Base-by-base conservation (phyloP, 2,888 invertebrate genomes). In the Cremastinae sp. region DNA sequence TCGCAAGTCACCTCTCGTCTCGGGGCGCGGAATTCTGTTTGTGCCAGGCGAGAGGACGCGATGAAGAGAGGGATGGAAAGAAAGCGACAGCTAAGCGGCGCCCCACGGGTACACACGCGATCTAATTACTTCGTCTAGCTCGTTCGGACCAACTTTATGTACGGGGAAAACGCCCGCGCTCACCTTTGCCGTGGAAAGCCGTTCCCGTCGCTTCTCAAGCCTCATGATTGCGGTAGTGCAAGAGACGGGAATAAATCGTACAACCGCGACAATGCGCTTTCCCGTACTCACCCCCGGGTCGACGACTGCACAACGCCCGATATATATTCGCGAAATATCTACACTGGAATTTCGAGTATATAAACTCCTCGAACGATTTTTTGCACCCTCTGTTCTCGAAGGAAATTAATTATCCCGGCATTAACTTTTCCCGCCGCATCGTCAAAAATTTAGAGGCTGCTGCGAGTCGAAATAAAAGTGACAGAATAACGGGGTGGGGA, bases 81-180 rank as follows among this genome's bases (percentile, higher is more conserved):
- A 58, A 68, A 68, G 38, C 58, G 68, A 58, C 68, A 58, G 58
- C 45, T 36, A 49, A 58, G 58, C 47, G 58, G 68, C 65, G 51
- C 51, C 62, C 54, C 58, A 47, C 54, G 47, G 56, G 56, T 20
- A 22, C 54, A 54, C 69, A 77, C 76, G 74, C 74, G 76, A 77
- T 70, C 69, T 77, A 77, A 77, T 77, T 77, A 77, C 76, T 74
- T 77, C 70, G 76, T 77, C 73, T 70, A 74, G 61, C 61, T 77
- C 69, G 65, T 74, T 73, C 61, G 65, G 62, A 54, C 45, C 59
- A 70, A 77, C 73, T 77, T 77, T 77, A 73, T 70, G 69, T 73
- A 77, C 56, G 49, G 69, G 76, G 59, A 65, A 70, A 74, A 73
- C 45, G 56, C 36, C 54, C 66, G 45, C 41, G 45, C 54, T n/a